Evolutionary conservation across 2,888 invertebrate species (phyloP).

Genomic region (Sylvicola cinctus): DNA sequence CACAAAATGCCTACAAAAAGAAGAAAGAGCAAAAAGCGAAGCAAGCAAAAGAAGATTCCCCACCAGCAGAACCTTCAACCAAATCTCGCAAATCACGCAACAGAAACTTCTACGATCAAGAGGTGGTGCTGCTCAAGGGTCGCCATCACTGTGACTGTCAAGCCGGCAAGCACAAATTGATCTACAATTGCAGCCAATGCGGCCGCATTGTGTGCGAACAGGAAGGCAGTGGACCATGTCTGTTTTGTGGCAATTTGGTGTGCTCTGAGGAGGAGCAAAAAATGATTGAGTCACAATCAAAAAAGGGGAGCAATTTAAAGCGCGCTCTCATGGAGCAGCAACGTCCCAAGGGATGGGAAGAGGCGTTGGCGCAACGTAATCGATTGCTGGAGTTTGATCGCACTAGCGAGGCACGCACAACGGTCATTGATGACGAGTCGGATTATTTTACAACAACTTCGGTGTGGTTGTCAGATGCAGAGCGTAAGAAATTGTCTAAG

Average conservation of each 20-base stretch:
- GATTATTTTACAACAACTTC: conserved; percentile 77
- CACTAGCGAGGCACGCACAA: conserved; percentile 36
- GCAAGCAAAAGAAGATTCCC: neutral
- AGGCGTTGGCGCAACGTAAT: conserved; percentile 59
- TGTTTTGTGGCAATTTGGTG: conserved; percentile 77
- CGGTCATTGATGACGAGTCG: conserved; percentile 61
- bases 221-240: conserved; percentile 93
- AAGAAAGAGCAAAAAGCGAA: too few species aligned
- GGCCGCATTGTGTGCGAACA: conserved; percentile 89
- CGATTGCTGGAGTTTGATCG: conserved; percentile 66
- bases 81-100: neutral
- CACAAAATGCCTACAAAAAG: conserved; percentile 10
- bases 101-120: conserved; percentile 27
- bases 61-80: conserved; percentile 7
- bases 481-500: conserved; percentile 42
- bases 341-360: conserved; percentile 38
- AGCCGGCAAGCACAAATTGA: conserved; percentile 67
- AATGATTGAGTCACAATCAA: conserved; percentile 40
- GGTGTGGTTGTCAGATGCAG: conserved; percentile 57
- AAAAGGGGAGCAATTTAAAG: conserved; percentile 43
- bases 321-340: conserved; percentile 39
- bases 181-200: conserved; percentile 86
- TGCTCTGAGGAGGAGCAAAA: conserved; percentile 52
- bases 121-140: conserved; percentile 41
- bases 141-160: conserved; percentile 82